Conservation (phyloP, 1,140 invertebrate species). For the Heterodera carotae region DNA sequence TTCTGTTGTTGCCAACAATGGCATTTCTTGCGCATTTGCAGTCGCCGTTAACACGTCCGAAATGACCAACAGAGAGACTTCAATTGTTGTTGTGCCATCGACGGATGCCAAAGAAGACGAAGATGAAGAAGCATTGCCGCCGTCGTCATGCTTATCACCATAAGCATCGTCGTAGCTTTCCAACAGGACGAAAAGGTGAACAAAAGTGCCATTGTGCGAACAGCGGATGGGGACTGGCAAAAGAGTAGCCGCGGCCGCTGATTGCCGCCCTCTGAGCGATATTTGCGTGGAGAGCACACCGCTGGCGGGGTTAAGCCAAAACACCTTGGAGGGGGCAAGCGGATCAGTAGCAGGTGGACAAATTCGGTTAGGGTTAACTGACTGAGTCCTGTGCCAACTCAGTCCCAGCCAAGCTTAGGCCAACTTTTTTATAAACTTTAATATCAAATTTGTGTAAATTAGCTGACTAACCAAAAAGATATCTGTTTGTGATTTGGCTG, state of each 20-base stretch:
- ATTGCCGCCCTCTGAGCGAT: not conserved
- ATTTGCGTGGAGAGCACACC: not conserved
- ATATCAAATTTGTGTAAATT: too few species aligned
- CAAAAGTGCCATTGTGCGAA: not conserved
- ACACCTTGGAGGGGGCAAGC: not conserved
- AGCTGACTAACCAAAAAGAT: too few species aligned
- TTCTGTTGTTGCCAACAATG: not conserved
- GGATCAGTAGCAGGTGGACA: not conserved
- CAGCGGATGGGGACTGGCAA: conserved; percentile 1
- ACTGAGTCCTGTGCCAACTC: too few species aligned
- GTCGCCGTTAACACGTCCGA: too few species aligned
- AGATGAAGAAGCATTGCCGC: too few species aligned
- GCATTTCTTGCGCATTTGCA: not conserved
- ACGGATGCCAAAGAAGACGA: too few species aligned
- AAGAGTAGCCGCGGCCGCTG: not conserved
- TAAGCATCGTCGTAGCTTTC: not conserved
- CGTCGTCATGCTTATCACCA: too few species aligned
- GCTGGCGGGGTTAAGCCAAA: not conserved
- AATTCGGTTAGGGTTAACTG: not conserved
- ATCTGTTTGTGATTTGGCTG: too few species aligned
- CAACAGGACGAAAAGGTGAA: not conserved
- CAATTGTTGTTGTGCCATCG: not conserved
- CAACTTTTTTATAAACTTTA: too few species aligned
- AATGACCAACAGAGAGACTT: not conserved
- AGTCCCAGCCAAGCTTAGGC: too few species aligned